phyloP scores from a whole-genome alignment of 2,797 vertebrate genomes.

The Syncerus caffer region DNA sequence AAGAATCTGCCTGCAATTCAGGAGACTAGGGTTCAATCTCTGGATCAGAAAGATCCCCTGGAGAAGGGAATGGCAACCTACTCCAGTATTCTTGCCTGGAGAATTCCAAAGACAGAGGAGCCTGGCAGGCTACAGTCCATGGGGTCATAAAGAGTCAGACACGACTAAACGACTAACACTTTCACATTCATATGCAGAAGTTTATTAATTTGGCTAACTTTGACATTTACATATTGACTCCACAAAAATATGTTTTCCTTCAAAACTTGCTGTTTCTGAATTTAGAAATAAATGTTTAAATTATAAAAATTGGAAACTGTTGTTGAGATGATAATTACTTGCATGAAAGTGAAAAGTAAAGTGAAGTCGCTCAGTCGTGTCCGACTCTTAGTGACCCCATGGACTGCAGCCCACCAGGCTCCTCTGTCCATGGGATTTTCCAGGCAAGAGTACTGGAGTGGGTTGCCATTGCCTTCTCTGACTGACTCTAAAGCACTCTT shows the following conservation, averaged over 20 bases:
- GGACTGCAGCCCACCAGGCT: too few relatives aligned
- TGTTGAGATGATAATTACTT: neutral
- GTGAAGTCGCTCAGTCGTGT: too few relatives aligned
- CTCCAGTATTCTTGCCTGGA: neutral
- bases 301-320: neutral
- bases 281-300: neutral
- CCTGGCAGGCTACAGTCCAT: neutral
- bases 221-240: neutral
- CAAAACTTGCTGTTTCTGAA: neutral
- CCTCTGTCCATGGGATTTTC: too few relatives aligned
- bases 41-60: neutral
- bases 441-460: too few relatives aligned
- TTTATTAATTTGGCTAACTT: neutral
- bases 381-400: too few relatives aligned
- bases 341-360: too few relatives aligned
- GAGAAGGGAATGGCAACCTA: neutral
- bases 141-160: neutral
- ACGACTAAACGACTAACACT: neutral
- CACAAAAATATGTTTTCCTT: neutral
- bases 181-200: neutral
- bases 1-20: neutral
- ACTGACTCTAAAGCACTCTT: neutral
- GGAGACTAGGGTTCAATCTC: neutral
- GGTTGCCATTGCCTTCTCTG: too few relatives aligned
- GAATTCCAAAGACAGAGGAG: neutral